phyloP scores from a whole-genome alignment of 2,113 vertebrate species.

The Oreochromis aureus region DNA sequence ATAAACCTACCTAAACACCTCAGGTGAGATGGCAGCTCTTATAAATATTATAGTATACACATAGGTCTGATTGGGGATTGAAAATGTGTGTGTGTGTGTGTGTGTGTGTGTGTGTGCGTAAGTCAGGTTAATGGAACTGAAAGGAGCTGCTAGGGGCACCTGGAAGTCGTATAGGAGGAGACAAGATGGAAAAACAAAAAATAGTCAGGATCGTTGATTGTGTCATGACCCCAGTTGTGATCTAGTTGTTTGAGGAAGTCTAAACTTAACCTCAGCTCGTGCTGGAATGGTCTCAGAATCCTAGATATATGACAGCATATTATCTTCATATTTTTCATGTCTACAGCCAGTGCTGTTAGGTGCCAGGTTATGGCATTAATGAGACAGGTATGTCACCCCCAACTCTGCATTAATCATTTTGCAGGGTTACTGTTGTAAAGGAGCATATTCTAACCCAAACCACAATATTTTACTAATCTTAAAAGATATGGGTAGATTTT shows the following conservation, averaged over 20 bases:
- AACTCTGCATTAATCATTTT: neutral
- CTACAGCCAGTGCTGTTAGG: neutral
- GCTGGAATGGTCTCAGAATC: neutral
- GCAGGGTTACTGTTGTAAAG: neutral
- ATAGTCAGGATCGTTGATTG: neutral
- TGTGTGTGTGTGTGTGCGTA: neutral
- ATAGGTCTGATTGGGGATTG: neutral
- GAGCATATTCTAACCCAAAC: neutral
- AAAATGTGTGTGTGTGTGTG: neutral
- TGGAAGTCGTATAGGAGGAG: neutral
- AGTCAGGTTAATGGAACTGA: neutral
- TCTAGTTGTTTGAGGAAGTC: neutral
- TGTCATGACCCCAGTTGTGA: neutral
- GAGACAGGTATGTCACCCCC: neutral
- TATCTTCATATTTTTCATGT: neutral
- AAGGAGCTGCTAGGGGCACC: neutral
- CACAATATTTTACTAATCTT: neutral
- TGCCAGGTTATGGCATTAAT: neutral
- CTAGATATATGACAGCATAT: neutral
- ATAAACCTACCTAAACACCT: neutral
- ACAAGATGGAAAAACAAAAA: neutral
- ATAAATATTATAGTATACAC: neutral
- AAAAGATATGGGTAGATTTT: neutral
- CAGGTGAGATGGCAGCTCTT: neutral
- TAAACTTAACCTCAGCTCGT: neutral